Evolutionary conservation across 2,888 invertebrate species (phyloP).

Genomic region (Octonoba sinensis): DNA sequence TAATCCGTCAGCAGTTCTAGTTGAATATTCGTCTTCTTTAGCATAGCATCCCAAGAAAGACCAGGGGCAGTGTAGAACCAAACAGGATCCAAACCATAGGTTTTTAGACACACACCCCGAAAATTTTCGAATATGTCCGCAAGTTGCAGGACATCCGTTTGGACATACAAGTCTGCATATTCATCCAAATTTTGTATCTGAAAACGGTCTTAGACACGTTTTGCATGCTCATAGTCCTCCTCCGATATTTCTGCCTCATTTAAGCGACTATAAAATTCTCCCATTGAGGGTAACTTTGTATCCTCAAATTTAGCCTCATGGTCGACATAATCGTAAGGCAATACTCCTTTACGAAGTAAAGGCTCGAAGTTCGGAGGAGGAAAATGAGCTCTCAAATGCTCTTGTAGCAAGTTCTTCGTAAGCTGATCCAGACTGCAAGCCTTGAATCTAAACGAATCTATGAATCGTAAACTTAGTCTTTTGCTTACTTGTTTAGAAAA

Average conservation of each 20-base stretch:
- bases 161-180: too few relatives aligned
- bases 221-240: too few relatives aligned
- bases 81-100: slow-evolving; percentile 67
- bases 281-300: slow-evolving; percentile 65
- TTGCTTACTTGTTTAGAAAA: too few relatives aligned
- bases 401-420: slow-evolving; percentile 62
- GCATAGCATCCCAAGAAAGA: slow-evolving; percentile 66
- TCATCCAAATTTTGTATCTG: too few relatives aligned
- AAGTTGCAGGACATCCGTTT: too few relatives aligned
- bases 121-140: too few relatives aligned
- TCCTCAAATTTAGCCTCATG: slow-evolving; percentile 66
- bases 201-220: too few relatives aligned
- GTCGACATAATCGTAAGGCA: slow-evolving; percentile 69
- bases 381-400: slow-evolving; percentile 51
- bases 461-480: too few relatives aligned
- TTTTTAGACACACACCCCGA: slow-evolving; percentile 60
- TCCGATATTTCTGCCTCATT: slow-evolving; percentile 12
- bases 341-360: slow-evolving; percentile 67
- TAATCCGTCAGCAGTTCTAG: slow-evolving; percentile 68
- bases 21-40: slow-evolving; percentile 67
- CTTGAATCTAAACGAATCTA: slow-evolving; percentile 66
- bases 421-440: slow-evolving; percentile 51
- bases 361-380: slow-evolving; percentile 35
- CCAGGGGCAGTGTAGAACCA: too few relatives aligned
- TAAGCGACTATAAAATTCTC: slow-evolving; percentile 64